phyloP scores from a whole-genome alignment of 2,888 invertebrate species.

The Nysson spinosus region DNA sequence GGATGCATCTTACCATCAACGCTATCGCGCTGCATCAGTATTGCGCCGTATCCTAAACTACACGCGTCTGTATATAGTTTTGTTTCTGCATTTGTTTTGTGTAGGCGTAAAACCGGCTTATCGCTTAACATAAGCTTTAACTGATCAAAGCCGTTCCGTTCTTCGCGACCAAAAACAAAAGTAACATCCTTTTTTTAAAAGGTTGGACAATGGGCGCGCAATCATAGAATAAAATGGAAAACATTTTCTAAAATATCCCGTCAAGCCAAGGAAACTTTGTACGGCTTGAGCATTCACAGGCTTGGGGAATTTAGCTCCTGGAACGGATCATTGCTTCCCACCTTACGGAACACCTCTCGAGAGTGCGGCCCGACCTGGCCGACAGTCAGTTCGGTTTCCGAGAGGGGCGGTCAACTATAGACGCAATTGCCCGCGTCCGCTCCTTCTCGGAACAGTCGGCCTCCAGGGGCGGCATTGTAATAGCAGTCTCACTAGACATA shows the following conservation, averaged over 20 bases:
- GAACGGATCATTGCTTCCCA: too few relatives aligned
- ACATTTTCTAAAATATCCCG: constrained; percentile 10
- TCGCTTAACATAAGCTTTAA: not conserved
- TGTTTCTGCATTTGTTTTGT: not conserved
- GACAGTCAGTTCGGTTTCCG: too few relatives aligned
- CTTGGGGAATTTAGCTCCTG: not conserved
- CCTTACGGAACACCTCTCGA: too few relatives aligned
- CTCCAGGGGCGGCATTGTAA: too few relatives aligned
- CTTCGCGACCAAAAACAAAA: not conserved
- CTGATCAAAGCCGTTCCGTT: not conserved
- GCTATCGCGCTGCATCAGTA: constrained; percentile 16
- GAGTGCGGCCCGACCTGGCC: too few relatives aligned
- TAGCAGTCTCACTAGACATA: too few relatives aligned
- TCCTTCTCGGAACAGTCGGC: too few relatives aligned
- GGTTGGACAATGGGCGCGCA: not conserved
- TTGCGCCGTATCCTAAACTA: constrained; percentile 12
- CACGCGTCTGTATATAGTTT: constrained; percentile 42
- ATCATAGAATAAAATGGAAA: not conserved
- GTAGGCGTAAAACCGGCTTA: constrained; percentile 21
- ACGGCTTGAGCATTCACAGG: not conserved
- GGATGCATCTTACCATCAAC: constrained; percentile 18
- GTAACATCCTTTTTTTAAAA: not conserved
- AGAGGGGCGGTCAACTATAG: too few relatives aligned
- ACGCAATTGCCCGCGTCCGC: too few relatives aligned
- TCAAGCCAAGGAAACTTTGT: constrained; percentile 12